Conservation (phyloP, 2,888 invertebrate genomes). For the Creontiades dilutus region DNA sequence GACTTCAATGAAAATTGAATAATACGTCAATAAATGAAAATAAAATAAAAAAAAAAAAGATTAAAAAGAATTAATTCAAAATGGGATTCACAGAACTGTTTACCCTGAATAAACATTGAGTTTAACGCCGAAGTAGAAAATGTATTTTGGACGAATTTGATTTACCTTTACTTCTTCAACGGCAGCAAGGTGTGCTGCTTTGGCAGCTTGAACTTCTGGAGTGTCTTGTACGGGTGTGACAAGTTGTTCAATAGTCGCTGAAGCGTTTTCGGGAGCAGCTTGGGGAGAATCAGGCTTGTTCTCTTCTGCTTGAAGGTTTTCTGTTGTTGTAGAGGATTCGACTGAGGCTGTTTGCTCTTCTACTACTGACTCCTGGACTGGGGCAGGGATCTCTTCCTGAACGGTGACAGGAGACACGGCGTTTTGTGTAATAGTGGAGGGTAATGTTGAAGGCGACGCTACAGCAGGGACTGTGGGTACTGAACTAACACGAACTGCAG, state of each 20-base stretch:
- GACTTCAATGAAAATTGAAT: no score
- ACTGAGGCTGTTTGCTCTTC: conserved; percentile 40
- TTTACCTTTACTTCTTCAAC: conserved; percentile 76
- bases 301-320: conserved; percentile 76
- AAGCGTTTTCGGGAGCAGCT: conserved; percentile 79
- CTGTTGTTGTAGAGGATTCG: conserved; percentile 76
- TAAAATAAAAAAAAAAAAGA: no score
- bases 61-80: no score
- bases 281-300: conserved; percentile 66
- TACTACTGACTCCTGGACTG: conserved; percentile 12
- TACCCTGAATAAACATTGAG: no score
- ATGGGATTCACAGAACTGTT: no score
- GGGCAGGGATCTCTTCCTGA: conserved; percentile 28
- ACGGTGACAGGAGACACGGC: conserved; percentile 46
- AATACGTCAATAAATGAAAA: no score
- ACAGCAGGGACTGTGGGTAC: neutral
- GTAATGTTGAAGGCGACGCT: conserved; percentile 3
- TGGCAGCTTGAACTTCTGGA: conserved; percentile 78
- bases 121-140: no score
- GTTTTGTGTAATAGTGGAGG: conserved; percentile 36
- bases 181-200: conserved; percentile 80
- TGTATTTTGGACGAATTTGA: no score
- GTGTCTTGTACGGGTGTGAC: conserved; percentile 74
- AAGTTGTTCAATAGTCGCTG: conserved; percentile 77
- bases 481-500: conserved; percentile 76